Base-by-base conservation (phyloP, 2,797 vertebrate genomes). In the Martes flavigula region DNA sequence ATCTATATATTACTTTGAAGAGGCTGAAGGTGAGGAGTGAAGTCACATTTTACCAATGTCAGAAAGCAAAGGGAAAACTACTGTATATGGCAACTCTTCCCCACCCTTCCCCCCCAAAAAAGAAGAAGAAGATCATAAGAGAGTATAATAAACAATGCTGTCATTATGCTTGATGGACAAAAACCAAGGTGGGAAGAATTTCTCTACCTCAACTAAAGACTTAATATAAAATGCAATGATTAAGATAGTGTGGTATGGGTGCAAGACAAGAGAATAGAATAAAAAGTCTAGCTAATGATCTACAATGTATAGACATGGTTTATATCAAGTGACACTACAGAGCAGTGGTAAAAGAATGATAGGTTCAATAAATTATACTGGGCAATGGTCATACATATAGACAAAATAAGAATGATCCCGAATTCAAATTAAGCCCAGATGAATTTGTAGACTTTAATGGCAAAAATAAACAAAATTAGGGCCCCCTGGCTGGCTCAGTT, bases 71-170 rank as follows among this genome's bases (percentile, higher is more conserved):
- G 35, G 14, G 25, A 86, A 81, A 5, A 30, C 13, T 17, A 54
- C 17, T 54, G 70, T 14, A 27, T 58, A 11, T 1, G 82, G 10
- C 7, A 90, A 68, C 7, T 1, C 25, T 82, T 38, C 38, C 48
- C 15, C 48, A 14, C 48, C 0, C 3, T 38, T 30, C 48, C 15
- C 48, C 48, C 14, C 1, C 3, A 7, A 7, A 35, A 5, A 35
- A 4, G 21, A 56, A n/a, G 15, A 30, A 30, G 43, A 60, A 20
- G 30, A n/a, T 90, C 20, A 23, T 66, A 85, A 70, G 46, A 70
- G 30, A 70, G 32, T 48, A 58, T 70, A 43, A 87, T 64, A 46
- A 91, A 81, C 43, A 75, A 90, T 2, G 0, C 17, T 73, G 30
- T 38, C 27, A 7, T 64, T 75, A 83, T 54, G 43, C 35, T 35